Evolutionary conservation across 2,888 invertebrate species (phyloP), one percentile per base, ranked within the genome.

Genomic region (Pycnomerus fuliginosus): DNA sequence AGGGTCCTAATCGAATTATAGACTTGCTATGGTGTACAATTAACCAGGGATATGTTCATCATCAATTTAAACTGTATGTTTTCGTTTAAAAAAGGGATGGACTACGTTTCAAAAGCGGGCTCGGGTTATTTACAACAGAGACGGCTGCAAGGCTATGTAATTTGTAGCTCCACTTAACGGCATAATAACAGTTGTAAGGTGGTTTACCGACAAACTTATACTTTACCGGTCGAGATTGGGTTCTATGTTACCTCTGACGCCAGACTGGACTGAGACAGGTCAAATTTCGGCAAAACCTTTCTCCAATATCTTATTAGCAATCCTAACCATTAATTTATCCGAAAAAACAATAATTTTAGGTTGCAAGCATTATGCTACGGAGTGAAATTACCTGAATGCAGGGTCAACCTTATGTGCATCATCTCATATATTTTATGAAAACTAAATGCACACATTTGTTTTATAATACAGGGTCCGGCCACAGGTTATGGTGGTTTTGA

Each of bases 201-300:
- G 58, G 57, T 61, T 61, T 61, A 60, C 57, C 58, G 58, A 55
- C 54, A 56, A 56, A 56, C 52, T 56, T 43, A 48, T 48, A 48
- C 43, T 48, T 48, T 39, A 42, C 36, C 15, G 30, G 29, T 15
- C 16, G 45, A 17, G 42, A 35, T 35, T 37, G 16, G 40, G 20
- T 17, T 33, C 27, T 15, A 16, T 36, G 31, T n/a, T n/a, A 30
- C 13, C 31, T 32, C 45, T 39, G 44, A 44, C 44, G 44, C 44
- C 44, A 44, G 17, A n/a, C n/a, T n/a, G n/a, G n/a, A n/a, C n/a
- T n/a, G 20, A 20, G 20, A 20, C 20, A 20, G 8, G 20, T n/a
- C n/a, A n/a, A n/a, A n/a, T n/a, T n/a, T n/a, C n/a, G n/a, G n/a
- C n/a, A n/a, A n/a, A n/a, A n/a, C n/a, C n/a, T n/a, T n/a, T n/a